A percentile compares a stretch with the other conserved stretches of the same genome.
Evolutionary conservation across 2,113 vertebrate genomes (phyloP).

Genomic region (Rhinopomastus cyanomelas): DNA sequence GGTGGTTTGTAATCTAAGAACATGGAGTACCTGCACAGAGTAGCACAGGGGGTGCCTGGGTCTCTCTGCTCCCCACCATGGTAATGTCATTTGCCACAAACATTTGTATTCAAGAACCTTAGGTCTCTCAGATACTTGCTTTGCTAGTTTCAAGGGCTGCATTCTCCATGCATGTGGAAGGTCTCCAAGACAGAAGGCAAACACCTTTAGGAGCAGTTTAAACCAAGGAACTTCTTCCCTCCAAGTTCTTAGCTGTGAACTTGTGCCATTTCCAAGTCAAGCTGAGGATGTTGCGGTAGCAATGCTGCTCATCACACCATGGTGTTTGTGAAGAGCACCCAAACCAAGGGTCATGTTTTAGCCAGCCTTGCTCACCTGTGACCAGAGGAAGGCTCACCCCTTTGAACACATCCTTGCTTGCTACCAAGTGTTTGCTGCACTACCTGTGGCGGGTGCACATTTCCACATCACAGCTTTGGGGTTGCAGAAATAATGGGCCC

Average conservation of each 20-base stretch:
- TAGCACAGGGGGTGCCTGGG: neutral
- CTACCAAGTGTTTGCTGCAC: neutral
- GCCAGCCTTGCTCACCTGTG: neutral
- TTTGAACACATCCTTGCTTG: neutral
- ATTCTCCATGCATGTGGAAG: neutral
- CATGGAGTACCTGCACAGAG: neutral
- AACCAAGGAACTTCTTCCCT: neutral
- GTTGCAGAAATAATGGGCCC: neutral
- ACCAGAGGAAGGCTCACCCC: neutral
- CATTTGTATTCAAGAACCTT: neutral
- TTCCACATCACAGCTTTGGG: neutral
- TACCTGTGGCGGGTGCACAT: rapidly evolving
- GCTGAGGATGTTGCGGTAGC: rapidly evolving
- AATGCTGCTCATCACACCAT: rapidly evolving
- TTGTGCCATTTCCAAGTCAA: neutral
- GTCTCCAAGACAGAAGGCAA: neutral
- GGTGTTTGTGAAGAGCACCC: neutral
- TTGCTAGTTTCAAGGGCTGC: neutral
- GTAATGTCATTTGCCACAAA: neutral
- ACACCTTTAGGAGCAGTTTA: neutral
- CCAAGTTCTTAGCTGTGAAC: neutral
- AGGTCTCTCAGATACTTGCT: neutral
- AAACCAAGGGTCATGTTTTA: neutral
- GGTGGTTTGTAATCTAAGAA: neutral
- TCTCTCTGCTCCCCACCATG: neutral